Evolutionary conservation across 2,888 invertebrate genomes (phyloP), one percentile per base, ranked within the genome.

Genomic region (Rotaria magnacalcarata): DNA sequence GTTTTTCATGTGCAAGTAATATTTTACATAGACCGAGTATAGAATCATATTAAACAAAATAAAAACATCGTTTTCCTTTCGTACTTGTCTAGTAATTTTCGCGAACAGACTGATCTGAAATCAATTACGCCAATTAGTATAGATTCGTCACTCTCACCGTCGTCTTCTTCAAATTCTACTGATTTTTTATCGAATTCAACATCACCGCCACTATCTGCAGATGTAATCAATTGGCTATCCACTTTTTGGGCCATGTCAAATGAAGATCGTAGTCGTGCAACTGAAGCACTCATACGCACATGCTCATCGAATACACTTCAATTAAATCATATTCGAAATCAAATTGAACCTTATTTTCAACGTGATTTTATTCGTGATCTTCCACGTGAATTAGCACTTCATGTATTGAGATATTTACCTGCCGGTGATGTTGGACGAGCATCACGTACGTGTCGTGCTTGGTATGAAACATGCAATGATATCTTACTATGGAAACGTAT

Each of bases 281-380:
- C 47, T 24, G 80, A 80, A 43, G 43, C 47, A 11, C 47, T 80
- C 47, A 80, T 80, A 24, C 80, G 47, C 14, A 47, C 43, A n/a
- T 80, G 80, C 47, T 80, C 80, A 8, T 47, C 47, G 10, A 47
- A 80, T 47, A 80, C 80, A 10, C 47, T 47, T 47, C 86, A 86
- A 50, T 85, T 86, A 3, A 86, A 86, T 58, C 58, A 86, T 52
- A 75, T 86, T 41, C 67, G 80, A 50, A 86, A 85, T 50, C 75
- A 84, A 43, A 86, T 86, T n/a, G 86, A 86, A 67, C 86, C 86
- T 0, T 85, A 86, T 47, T 67, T 86, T 58, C 86, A 86, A 50
- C 86, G 86, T 47, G 86, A 86, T 67, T 86, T 85, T 60, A 85
- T 86, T 75, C 80, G 50, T 54, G 85, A 86, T 54, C 27, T 86